phyloP scores from a whole-genome alignment of 2,797 vertebrate genomes.

The Sebastolobus altivelis region DNA sequence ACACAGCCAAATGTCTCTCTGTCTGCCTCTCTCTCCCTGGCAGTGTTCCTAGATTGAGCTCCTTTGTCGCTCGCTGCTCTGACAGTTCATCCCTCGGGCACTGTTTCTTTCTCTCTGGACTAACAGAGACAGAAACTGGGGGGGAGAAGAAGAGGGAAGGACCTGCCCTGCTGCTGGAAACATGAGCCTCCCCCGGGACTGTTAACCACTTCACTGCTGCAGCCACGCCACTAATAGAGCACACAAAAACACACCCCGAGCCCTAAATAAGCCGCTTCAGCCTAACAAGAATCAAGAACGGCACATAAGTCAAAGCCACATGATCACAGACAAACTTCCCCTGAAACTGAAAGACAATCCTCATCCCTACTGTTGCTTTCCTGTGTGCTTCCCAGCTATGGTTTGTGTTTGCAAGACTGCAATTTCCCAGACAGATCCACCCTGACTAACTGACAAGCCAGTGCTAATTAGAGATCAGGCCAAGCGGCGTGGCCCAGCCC shows the following conservation, averaged over 20 bases:
- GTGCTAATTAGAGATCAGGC: conserved; percentile 86
- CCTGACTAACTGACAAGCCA: conserved; percentile 78
- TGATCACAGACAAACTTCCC: conserved; percentile 60
- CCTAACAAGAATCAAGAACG: conserved; percentile 52
- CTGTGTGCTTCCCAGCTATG: conserved; percentile 55
- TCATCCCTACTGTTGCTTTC: conserved; percentile 45
- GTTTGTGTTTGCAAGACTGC: conserved; percentile 61
- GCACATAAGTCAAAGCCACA: conserved; percentile 67
- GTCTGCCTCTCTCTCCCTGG: conserved; percentile 47
- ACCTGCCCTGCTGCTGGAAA: conserved; percentile 77
- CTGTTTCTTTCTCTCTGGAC: conserved; percentile 69
- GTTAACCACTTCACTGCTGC: conserved; percentile 83
- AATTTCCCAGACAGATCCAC: conserved; percentile 84
- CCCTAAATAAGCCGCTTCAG: conserved; percentile 65
- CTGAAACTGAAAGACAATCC: conserved; percentile 52
- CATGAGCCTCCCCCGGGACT: conserved; percentile 75
- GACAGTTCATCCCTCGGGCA: conserved; percentile 73
- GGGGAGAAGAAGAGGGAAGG: conserved; percentile 33
- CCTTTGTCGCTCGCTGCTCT: conserved; percentile 70
- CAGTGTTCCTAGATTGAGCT: conserved; percentile 64
- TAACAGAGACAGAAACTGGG: conserved; percentile 49
- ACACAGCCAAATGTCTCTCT: conserved; percentile 49
- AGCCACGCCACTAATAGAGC: conserved; percentile 52
- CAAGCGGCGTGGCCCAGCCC: conserved; percentile 73
- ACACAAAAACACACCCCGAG: conserved; percentile 56